Conservation (phyloP, 1,140 invertebrate species). For the Chironomus striatipennis region DNA sequence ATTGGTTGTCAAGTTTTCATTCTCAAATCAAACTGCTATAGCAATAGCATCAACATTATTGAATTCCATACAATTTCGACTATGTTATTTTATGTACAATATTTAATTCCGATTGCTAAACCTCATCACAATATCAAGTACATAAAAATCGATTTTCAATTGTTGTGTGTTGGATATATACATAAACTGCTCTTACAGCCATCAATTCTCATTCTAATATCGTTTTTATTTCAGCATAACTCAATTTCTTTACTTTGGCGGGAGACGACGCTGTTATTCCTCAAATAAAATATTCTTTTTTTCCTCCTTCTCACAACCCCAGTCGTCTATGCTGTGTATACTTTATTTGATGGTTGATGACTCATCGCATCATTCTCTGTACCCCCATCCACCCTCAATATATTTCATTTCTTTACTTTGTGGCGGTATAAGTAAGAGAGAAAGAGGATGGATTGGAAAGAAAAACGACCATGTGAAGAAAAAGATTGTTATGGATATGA, state of each 20-base stretch:
- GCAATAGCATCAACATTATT: neutral
- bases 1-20: too few species aligned
- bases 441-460: neutral
- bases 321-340: too few species aligned
- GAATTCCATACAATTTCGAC: neutral
- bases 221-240: conserved; percentile 11
- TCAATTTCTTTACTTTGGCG: conserved; percentile 1
- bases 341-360: conserved; percentile 12
- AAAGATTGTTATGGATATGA: conserved; percentile 9
- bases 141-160: conserved; percentile 2
- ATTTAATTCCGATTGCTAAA: neutral
- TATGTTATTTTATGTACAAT: too few species aligned
- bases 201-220: neutral
- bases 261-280: neutral
- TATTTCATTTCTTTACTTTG: neutral
- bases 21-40: neutral
- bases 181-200: neutral
- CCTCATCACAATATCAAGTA: neutral
- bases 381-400: neutral
- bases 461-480: neutral
- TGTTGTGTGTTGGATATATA: neutral
- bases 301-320: neutral
- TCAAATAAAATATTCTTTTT: neutral
- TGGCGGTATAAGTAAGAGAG: neutral
- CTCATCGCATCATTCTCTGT: neutral